These are phyloP conservation scores for Chaetura pelagica DNA, from an alignment of 2,113 vertebrate genomes.

Conservation along the genomic window DNA sequence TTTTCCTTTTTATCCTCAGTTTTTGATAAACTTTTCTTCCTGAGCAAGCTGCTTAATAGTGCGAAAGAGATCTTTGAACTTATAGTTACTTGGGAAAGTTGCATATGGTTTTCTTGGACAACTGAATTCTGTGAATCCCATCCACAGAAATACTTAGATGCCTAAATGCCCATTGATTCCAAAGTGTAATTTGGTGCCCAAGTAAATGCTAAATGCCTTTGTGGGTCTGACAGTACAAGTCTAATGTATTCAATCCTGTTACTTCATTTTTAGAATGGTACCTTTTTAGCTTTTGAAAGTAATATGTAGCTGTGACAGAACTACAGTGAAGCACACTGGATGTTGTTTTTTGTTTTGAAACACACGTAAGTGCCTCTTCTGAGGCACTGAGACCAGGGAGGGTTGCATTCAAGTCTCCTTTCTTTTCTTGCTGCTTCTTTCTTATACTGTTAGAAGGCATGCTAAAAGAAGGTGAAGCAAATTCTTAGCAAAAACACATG, in stretches of 20 bases:
- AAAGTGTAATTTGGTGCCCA: not conserved
- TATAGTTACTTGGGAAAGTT: not conserved
- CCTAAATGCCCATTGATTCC: not conserved
- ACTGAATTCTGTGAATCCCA: not conserved
- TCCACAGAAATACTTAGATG: not conserved
- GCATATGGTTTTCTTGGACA: not conserved
- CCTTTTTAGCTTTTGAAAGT: not conserved
- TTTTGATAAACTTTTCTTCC: not conserved
- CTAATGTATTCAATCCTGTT: not conserved
- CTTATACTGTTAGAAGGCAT: not conserved
- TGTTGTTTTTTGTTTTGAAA: not conserved
- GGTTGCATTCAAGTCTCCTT: not conserved
- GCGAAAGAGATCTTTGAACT: not conserved
- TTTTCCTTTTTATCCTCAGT: not conserved
- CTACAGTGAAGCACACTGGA: not conserved
- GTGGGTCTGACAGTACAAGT: not conserved
- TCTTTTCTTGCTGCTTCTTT: not conserved
- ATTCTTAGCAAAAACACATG: not conserved
- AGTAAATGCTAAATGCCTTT: not conserved
- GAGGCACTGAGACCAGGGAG: not conserved
- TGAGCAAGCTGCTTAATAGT: not conserved
- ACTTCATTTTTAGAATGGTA: not conserved
- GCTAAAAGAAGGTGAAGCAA: not conserved
- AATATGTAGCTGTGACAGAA: not conserved
- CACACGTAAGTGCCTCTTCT: not conserved